Conservation (phyloP, 2,888 invertebrate species). For the Rhogogaster chlorosoma region DNA sequence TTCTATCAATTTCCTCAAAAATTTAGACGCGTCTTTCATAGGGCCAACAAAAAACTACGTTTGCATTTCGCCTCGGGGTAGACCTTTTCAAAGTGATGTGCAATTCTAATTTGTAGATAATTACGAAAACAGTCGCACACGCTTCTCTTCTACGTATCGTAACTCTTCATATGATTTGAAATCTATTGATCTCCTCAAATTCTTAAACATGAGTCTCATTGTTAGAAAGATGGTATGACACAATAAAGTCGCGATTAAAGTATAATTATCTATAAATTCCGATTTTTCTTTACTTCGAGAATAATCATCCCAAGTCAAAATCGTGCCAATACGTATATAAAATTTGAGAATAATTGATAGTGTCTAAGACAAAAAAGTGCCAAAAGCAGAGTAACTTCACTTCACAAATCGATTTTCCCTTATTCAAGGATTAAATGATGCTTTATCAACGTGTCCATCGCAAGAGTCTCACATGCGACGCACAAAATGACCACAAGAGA, state of each 20-base stretch:
- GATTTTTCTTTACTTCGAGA: neutral
- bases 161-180: neutral
- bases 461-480: constrained; percentile 19
- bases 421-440: constrained; percentile 5
- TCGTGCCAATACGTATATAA: neutral
- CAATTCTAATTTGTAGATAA: neutral
- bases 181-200: neutral
- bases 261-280: neutral
- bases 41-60: neutral
- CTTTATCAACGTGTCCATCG: constrained; percentile 8
- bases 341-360: neutral
- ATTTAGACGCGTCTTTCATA: neutral
- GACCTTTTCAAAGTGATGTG: neutral
- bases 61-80: neutral
- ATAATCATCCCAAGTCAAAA: neutral
- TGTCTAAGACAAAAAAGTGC: neutral
- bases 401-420: neutral
- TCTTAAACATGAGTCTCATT: neutral
- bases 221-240: neutral
- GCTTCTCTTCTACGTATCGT: neutral
- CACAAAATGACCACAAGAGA: neutral
- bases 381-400: neutral
- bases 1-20: neutral
- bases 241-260: neutral
- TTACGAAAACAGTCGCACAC: neutral